Base-by-base conservation (phyloP, 2,888 invertebrate genomes). In the Chaitophorus viminalis region DNA sequence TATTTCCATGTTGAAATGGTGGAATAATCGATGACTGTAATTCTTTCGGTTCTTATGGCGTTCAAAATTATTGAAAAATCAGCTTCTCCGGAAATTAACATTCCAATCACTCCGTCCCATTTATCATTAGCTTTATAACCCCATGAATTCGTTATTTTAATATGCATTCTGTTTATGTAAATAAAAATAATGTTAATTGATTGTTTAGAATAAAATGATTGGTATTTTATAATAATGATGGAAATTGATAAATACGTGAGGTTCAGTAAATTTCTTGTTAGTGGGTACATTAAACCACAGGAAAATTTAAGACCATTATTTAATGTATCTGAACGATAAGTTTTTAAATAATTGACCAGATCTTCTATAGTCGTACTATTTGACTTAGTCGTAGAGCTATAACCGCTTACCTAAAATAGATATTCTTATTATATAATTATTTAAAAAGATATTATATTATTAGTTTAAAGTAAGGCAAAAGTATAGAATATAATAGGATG, bases 51-150 rank as follows among this genome's bases (percentile, higher is more conserved):
- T 60, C 89, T 60, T 8, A 89, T 70, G 1, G 81, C 89, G 60
- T 83, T 77, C 18, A 87, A 8, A 17, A 76, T 86, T 1, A 88
- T 70, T 0, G 86, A 89, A 33, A 89, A 82, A 68, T 89, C 88
- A 17, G 78, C 89, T 70, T 89, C 88, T 65, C 89, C 89, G 29
- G 88, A 88, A 9, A 77, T 46, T 18, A 89, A 18, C 31, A 81
- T 36, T 70, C 81, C 84, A 0, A 89, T 85, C 84, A 89, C 78
- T n/a, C 89, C 89, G 46, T 89, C 89, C 77, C 88, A 89, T 77
- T 68, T 87, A 46, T 88, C 82, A 21, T 89, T 78, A 25, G 52
- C 78, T n/a, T 84, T 84, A 54, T 77, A 89, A 36, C 89, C 89
- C 89, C 89, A 89, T 6, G 89, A 89, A 31, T 88, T 75, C 0